phyloP scores from a whole-genome alignment of 2,113 vertebrate species.

The Syrrhaptes paradoxus region DNA sequence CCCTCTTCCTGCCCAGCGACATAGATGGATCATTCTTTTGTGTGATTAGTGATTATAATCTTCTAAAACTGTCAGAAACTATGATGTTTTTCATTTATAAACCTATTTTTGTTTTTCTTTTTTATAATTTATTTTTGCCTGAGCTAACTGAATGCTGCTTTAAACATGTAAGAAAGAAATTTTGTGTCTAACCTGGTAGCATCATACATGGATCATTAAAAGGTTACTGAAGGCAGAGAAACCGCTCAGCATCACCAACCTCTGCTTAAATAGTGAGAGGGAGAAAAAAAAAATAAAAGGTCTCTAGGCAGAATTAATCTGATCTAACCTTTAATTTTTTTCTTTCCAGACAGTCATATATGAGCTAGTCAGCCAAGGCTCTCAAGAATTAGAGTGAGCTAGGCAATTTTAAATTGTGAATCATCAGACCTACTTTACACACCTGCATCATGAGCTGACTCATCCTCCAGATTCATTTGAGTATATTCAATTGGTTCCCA shows the following conservation, averaged over 20 bases:
- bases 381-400: neutral
- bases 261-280: neutral
- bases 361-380: neutral
- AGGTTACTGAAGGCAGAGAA: neutral
- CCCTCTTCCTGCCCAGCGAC: neutral
- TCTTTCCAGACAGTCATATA: neutral
- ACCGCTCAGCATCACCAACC: neutral
- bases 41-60: neutral
- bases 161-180: neutral
- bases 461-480: neutral
- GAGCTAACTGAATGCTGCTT: neutral
- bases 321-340: neutral
- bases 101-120: neutral
- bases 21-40: neutral
- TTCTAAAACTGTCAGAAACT: neutral
- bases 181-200: neutral
- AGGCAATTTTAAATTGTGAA: constrained; percentile 18
- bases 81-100: neutral
- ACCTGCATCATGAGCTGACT: constrained; percentile 42
- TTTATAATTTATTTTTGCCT: neutral
- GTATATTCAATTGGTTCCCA: neutral
- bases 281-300: accelerated
- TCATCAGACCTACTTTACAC: constrained; percentile 16
- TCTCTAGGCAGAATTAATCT: neutral
- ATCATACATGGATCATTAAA: neutral